phyloP scores from a whole-genome alignment of 1,140 invertebrate genomes.

The Hirudo medicinalis region DNA sequence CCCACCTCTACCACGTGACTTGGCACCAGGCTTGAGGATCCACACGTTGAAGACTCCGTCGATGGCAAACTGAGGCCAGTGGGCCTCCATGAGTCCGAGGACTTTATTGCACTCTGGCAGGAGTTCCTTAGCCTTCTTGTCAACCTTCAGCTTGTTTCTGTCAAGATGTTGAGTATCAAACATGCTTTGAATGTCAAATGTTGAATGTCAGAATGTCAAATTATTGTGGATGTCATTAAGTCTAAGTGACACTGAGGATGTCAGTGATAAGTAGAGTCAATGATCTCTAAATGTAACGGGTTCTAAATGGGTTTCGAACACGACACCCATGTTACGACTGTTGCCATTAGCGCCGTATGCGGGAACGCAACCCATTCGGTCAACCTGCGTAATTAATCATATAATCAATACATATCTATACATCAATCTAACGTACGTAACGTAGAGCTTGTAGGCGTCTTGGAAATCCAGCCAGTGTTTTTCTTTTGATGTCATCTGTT shows the following conservation, averaged over 20 bases:
- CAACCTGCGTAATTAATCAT: no score
- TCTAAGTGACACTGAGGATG: not conserved
- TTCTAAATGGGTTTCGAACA: no score
- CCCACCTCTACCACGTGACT: constrained; percentile 62
- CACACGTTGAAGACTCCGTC: constrained; percentile 76
- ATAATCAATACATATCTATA: no score
- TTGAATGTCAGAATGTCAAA: no score
- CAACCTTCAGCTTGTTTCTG: not conserved
- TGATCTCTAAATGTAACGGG: no score
- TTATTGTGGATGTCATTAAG: no score
- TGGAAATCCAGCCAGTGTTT: not conserved
- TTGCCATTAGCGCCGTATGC: no score
- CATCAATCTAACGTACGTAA: not conserved
- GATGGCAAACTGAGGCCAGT: constrained; percentile 62
- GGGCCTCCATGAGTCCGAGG: constrained; percentile 47
- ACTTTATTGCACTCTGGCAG: constrained; percentile 11
- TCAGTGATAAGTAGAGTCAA: no score
- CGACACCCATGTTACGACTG: no score
- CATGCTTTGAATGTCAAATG: no score
- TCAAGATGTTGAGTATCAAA: no score
- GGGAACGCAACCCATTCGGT: not conserved
- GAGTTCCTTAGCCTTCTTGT: not conserved
- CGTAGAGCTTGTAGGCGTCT: not conserved
- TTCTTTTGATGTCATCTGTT: not conserved
- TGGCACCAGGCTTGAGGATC: constrained; percentile 88